Base-by-base conservation (phyloP, 2,888 invertebrate species). In the Drosophila sordidapex region DNA sequence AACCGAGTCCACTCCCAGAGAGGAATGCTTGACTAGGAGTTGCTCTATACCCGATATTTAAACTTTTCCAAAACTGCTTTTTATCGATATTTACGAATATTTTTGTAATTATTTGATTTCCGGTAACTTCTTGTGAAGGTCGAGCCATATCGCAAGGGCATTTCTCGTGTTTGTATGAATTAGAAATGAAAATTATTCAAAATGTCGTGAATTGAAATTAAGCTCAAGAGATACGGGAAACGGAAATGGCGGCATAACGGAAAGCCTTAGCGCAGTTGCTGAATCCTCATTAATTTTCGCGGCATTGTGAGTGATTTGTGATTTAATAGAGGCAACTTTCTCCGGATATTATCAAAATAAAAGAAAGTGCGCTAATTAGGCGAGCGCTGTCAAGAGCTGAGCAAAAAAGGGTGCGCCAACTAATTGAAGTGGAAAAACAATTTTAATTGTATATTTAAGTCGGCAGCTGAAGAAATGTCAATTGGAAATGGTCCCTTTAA, bases 281-380 rank as follows among this genome's bases (percentile, higher is more conserved):
- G 46, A 46, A 35, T 54, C 25, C 35, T 7, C 52, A 43, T 65
- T 48, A 79, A 67, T 64, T 68, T 51, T 59, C 36, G 29, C 33
- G 36, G 51, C 10, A 59, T 57, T 52, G 56, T 46, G 57, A 72
- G 61, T 58, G 78, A 79, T 72, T 79, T 70, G 43, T 25, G 58
- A 68, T 60, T 71, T 64, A 64, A 62, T 56, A 25, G 38, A 40
- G 49, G 48, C 56, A 61, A 48, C 31, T 35, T 33, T 38, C 48
- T 25, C 83, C 83, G 81, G 83, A 81, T 80, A 81, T 83, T 74
- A 81, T 73, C 70, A 62, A 72, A 69, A 63, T 65, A 68, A 70
- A 74, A 71, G 70, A 78, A 83, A 72, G 36, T 61, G 56, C 61
- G 81, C 69, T 81, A 82, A 82, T 81, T 83, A 83, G 49, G 27